Evolutionary conservation across 23 tunicate species (phyloP).

Genomic region (Trididemnum miniatum): DNA sequence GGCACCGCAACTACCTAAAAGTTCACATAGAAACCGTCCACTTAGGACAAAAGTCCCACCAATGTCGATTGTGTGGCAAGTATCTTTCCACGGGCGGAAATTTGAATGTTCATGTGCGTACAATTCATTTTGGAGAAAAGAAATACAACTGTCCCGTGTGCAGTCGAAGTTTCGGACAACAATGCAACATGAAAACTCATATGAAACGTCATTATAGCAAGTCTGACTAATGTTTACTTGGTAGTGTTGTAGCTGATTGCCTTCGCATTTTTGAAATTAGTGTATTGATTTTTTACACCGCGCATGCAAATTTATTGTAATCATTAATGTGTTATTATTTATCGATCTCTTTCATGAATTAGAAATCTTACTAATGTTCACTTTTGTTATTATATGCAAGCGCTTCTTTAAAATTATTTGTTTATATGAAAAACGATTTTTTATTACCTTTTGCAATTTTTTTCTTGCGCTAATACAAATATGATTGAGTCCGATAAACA

Average conservation of each 20-base stretch:
- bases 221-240: conserved; percentile 23
- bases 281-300: too few species aligned
- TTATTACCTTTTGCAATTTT: too few species aligned
- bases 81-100: conserved; percentile 92
- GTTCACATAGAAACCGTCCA: conserved; percentile 97
- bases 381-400: too few species aligned
- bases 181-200: conserved; percentile 98
- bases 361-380: too few species aligned
- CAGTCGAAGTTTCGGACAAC: conserved; percentile 94
- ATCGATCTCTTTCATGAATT: too few species aligned
- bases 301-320: too few species aligned
- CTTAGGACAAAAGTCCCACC: conserved; percentile 76
- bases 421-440: too few species aligned
- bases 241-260: background rate
- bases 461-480: too few species aligned
- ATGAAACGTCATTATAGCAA: conserved; percentile 85
- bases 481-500: too few species aligned
- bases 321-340: too few species aligned
- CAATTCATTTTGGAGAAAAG: conserved; percentile 95
- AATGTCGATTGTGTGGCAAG: conserved; percentile 89
- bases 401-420: too few species aligned
- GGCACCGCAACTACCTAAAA: conserved; percentile 85
- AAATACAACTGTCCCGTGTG: conserved; percentile 92
- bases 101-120: conserved; percentile 90
- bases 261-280: too few species aligned